Evolutionary conservation across 1,140 invertebrate genomes (phyloP), one percentile per base, ranked within the genome.

Genomic region (Brevipalpus yothersi): DNA sequence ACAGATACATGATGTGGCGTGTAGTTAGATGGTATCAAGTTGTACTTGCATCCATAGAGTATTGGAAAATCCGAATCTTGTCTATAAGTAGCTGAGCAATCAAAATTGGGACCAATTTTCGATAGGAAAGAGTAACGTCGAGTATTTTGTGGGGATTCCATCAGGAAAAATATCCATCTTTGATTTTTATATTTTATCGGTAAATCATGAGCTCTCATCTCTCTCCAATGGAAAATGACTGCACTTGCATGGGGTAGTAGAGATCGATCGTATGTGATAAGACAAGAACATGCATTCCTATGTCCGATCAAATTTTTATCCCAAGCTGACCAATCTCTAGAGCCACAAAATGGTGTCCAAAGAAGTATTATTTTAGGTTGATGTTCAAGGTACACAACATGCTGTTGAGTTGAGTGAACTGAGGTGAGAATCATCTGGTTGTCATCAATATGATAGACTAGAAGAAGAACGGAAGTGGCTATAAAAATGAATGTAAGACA

Each of bases 61-160:
- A n/a, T n/a, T n/a, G n/a, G n/a, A n/a, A n/a, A n/a, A n/a, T n/a
- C n/a, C n/a, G n/a, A n/a, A n/a, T n/a, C n/a, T n/a, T n/a, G n/a
- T n/a, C n/a, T n/a, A n/a, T 62, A 97, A 0, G 87, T 91, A 0
- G 87, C 86, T 17, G 90, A 96, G 90, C 90, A 94, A 73, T 97
- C 95, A 69, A 90, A 82, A 4, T 86, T 78, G 66, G 84, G 75
- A 41, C 82, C 76, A 63, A 82, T 80, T 4, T 57, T 21, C 11
- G 59, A 49, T 12, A 67, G 21, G n/a, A n/a, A n/a, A n/a, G n/a
- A n/a, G n/a, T n/a, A n/a, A 12, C 62, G 63, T 49, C 19, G 15
- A 40, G 66, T 67, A 40, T 67, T 45, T 7, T 51, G 51, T 9
- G 66, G 66, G 23, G 66, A 54, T 56, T 67, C 66, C 15, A 66